phyloP scores from a whole-genome alignment of 2,113 vertebrate species.

The Nothocercus julius region DNA sequence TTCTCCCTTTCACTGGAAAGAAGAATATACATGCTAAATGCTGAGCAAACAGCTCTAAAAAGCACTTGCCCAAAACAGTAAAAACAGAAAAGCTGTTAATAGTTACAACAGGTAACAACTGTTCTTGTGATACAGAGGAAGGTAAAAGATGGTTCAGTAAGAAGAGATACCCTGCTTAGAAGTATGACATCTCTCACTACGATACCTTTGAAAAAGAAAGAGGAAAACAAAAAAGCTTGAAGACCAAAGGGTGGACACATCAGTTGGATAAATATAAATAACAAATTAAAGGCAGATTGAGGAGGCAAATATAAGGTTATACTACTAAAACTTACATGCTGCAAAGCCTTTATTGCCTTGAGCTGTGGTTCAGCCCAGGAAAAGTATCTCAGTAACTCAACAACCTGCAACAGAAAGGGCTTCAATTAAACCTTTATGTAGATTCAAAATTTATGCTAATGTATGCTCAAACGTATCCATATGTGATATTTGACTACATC shows the following conservation, averaged over 20 bases:
- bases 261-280: neutral
- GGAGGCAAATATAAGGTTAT: neutral
- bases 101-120: neutral
- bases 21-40: fast-evolving
- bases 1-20: neutral
- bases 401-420: slow-evolving; percentile 83
- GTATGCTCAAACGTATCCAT: neutral
- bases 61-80: neutral
- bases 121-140: neutral
- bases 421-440: neutral
- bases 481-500: neutral
- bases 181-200: neutral
- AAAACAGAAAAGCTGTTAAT: neutral
- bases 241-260: neutral
- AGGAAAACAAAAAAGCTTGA: neutral
- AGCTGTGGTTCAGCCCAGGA: slow-evolving; percentile 97
- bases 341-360: slow-evolving; percentile 96
- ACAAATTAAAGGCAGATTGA: neutral
- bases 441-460: neutral
- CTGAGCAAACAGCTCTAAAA: neutral
- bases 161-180: neutral
- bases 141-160: neutral
- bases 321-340: slow-evolving; percentile 86
- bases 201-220: neutral
- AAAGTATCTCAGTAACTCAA: slow-evolving; percentile 95